phyloP scores from a whole-genome alignment of 2,888 invertebrate genomes.

The Acronicta leporina region DNA sequence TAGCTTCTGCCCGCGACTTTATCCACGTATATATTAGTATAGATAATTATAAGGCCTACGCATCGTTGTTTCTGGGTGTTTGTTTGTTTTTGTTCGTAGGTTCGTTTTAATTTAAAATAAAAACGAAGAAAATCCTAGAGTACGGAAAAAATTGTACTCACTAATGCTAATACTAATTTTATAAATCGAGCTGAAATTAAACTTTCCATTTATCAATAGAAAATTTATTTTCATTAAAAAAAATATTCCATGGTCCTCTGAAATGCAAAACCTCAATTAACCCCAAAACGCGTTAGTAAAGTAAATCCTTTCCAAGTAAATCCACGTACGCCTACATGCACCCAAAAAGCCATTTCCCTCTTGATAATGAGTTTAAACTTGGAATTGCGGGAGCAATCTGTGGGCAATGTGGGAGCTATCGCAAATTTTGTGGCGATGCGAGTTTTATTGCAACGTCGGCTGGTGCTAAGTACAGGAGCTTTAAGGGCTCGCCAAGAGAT shows the following conservation, averaged over 20 bases:
- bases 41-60: too few species aligned
- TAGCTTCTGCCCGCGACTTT: too few species aligned
- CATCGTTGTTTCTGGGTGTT: too few species aligned
- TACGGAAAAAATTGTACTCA: too few species aligned
- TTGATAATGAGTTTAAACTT: slow-evolving; percentile 32
- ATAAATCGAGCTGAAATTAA: too few species aligned
- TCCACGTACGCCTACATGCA: neutral
- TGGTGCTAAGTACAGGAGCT: slow-evolving; percentile 41
- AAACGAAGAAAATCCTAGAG: too few species aligned
- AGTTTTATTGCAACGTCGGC: slow-evolving; percentile 51
- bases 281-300: slow-evolving; percentile 1
- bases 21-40: too few species aligned
- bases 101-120: too few species aligned
- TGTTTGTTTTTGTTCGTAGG: too few species aligned
- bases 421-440: slow-evolving; percentile 37
- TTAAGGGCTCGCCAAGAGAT: slow-evolving; percentile 24
- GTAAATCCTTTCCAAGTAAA: neutral
- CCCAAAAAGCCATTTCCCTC: slow-evolving; percentile 7
- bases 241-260: neutral
- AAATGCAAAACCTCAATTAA: neutral
- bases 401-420: slow-evolving; percentile 32
- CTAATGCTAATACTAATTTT: too few species aligned
- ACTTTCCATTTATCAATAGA: too few species aligned
- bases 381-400: slow-evolving; percentile 21
- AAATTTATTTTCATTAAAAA: too few species aligned